These are phyloP conservation scores for Pocillopora grandis DNA, from an alignment of 92 coral and sea anemone genomes.

Conservation along the genomic window DNA sequence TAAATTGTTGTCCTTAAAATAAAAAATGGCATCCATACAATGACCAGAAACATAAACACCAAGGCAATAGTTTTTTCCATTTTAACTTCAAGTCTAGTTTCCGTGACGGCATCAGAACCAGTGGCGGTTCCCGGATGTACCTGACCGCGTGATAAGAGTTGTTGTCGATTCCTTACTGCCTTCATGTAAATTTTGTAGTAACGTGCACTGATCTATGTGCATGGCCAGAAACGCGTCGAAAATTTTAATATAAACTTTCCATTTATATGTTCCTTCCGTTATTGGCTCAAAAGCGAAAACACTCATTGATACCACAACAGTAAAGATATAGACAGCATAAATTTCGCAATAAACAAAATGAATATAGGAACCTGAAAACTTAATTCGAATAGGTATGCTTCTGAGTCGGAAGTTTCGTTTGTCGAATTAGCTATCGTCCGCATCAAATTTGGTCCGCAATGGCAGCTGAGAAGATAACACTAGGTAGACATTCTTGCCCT, in stretches of 20 bases:
- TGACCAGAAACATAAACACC: no score
- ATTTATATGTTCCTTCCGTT: slow-evolving; percentile 37
- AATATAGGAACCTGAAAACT: slow-evolving; percentile 22
- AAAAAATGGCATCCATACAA: no score
- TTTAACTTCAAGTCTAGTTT: slow-evolving; percentile 47
- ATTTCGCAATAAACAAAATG: slow-evolving; percentile 19
- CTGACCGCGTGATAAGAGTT: slow-evolving; percentile 7
- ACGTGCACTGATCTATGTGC: no score
- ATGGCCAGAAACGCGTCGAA: no score
- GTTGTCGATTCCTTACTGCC: no score
- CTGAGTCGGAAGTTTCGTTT: background rate
- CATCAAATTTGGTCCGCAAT: no score
- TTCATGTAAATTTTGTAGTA: no score
- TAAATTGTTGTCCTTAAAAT: slow-evolving; percentile 62
- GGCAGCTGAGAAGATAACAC: no score
- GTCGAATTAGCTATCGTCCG: no score
- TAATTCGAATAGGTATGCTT: slow-evolving; percentile 11
- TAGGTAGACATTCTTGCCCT: no score
- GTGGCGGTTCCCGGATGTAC: slow-evolving; percentile 14
- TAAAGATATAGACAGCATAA: slow-evolving; percentile 12
- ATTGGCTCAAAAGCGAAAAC: slow-evolving; percentile 28
- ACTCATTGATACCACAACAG: slow-evolving; percentile 32
- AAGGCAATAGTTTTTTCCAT: slow-evolving; percentile 67
- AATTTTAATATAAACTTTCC: slow-evolving; percentile 42
- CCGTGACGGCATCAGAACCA: slow-evolving; percentile 27